Base-by-base conservation (phyloP, 2,888 invertebrate genomes). In the Itoplectis maculator region DNA sequence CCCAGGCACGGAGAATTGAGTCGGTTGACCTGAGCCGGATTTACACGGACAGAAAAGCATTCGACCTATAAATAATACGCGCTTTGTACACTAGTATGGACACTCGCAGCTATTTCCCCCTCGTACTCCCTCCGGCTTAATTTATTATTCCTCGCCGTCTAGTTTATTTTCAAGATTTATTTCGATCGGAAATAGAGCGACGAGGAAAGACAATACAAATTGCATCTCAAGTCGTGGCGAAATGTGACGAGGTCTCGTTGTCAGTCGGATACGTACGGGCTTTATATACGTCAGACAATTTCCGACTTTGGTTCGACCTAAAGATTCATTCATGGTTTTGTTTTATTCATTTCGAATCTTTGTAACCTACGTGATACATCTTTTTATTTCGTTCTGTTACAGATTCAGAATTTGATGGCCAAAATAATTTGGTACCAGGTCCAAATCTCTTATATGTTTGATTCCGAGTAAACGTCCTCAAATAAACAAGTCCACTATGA, bases 101-200 rank as follows among this genome's bases (percentile, higher is more conserved):
- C 82, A 76, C 68, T 69, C 51, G 59, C 40, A 37, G 77, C 79
- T 79, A 47, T 82, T 82, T 79, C 82, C 75, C 76, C 76, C 79
- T 79, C 78, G 73, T 66, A 47, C 75, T 70, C 73, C 37, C 69
- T 76, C 35, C 79, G 75, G 75, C 78, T 59, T 51, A 83, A 54
- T 83, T 81, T 79, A 77, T 59, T 69, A 81, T 80, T 84, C 84
- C 81, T 86, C 85, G 86, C 85, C 81, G 47, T 45, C 66, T 68
- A 70, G 18, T 54, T 72, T 69, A 74, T 86, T 83, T 87, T 78
- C 84, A 79, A 88, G 87, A 87, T 79, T 82, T 49, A 82, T 82
- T 76, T 49, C 5, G 9, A 51, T 73, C 72, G 72, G 68, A 68
- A 79, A 82, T 76, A 79, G 29, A 5, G 76, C 73, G 54, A 54